Conservation (phyloP, 2,113 vertebrate genomes). For the Phrynosoma platyrhinos region DNA sequence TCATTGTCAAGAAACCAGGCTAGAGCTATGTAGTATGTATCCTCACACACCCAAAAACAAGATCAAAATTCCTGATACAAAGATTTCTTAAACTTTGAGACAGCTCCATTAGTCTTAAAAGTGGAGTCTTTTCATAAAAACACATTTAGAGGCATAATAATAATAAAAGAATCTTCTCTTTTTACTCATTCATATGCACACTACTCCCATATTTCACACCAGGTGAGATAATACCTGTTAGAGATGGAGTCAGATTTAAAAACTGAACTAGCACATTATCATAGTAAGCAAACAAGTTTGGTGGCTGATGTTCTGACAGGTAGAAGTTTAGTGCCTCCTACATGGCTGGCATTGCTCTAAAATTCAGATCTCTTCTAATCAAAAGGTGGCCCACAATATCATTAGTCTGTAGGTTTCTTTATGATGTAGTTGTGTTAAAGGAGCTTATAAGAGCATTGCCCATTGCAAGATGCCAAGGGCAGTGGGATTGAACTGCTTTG, state of each 20-base stretch:
- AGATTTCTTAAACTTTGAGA: background rate
- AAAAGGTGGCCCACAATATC: background rate
- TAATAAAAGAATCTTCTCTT: background rate
- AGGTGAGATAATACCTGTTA: background rate
- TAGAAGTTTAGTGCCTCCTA: background rate
- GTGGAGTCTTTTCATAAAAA: background rate
- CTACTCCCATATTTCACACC: background rate
- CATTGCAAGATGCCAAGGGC: background rate
- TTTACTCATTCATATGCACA: too few species aligned
- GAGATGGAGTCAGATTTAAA: background rate
- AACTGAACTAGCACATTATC: background rate
- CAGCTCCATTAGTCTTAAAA: background rate
- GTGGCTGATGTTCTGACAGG: background rate
- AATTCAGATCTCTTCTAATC: background rate
- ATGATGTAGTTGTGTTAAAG: background rate
- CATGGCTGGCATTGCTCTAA: background rate
- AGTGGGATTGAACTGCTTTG: background rate
- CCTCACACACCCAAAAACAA: background rate
- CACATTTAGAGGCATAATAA: background rate
- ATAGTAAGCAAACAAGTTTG: constrained; percentile 19
- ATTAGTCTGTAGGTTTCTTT: background rate
- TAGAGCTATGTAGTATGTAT: background rate
- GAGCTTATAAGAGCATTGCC: too few species aligned
- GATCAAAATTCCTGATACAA: background rate
- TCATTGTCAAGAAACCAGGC: background rate